Evolutionary conservation across 2,113 vertebrate species (phyloP).

Genomic region (Pterocles gutturalis): DNA sequence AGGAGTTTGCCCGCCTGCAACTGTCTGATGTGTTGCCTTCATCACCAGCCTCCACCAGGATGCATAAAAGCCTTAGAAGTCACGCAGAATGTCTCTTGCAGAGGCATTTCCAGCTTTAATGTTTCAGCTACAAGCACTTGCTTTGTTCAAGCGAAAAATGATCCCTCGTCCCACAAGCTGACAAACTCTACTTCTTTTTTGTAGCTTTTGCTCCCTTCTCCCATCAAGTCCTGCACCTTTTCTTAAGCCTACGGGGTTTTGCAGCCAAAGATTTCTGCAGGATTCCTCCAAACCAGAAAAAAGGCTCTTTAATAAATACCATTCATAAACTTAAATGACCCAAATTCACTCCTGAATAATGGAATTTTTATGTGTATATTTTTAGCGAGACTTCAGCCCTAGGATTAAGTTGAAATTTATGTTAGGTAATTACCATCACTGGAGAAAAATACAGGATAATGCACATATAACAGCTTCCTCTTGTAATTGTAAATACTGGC

Average conservation of each 20-base stretch:
- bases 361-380: conserved; percentile 3
- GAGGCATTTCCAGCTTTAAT: background rate
- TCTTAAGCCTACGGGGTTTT: background rate
- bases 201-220: background rate
- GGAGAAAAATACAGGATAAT: conserved; percentile 24
- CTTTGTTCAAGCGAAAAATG: conserved; percentile 28
- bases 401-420: conserved; percentile 49
- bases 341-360: conserved; percentile 33
- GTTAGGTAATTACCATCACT: conserved; percentile 63
- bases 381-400: conserved; percentile 17
- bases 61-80: background rate
- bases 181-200: background rate
- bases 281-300: background rate
- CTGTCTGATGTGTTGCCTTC: background rate
- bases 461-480: conserved; percentile 70
- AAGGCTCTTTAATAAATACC: conserved; percentile 1
- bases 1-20: background rate
- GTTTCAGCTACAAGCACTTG: background rate
- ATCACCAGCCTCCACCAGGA: background rate
- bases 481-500: conserved; percentile 64
- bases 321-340: background rate
- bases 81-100: background rate
- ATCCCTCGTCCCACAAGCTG: background rate
- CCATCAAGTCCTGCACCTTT: background rate
- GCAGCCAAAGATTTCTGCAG: background rate